A percentile compares a stretch with the other conserved stretches of the same genome.
Conservation (phyloP, 2,113 vertebrate genomes). For the Prolemur simus region DNA sequence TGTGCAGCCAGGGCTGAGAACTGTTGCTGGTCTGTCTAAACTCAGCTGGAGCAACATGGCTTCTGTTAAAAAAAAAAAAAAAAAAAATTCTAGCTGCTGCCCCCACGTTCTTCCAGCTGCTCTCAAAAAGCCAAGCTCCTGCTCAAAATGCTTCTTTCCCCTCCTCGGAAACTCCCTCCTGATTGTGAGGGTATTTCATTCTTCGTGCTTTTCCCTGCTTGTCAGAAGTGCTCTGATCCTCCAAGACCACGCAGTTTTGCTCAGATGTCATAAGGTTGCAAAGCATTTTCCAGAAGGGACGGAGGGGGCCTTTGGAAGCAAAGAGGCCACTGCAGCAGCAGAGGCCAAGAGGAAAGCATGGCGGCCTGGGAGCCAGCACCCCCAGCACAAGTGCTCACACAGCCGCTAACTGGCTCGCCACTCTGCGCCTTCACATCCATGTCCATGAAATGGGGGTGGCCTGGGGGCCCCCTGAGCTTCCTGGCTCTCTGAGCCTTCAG, state of each 20-base stretch:
- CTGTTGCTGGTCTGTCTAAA: not conserved
- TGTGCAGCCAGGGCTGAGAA: not conserved
- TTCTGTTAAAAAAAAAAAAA: not conserved
- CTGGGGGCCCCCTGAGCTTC: not conserved
- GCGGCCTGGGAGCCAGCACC: not conserved
- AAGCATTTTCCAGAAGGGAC: constrained; percentile 37
- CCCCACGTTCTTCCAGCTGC: not conserved
- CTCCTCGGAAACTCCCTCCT: not conserved
- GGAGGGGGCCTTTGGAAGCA: not conserved
- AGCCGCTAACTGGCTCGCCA: not conserved
- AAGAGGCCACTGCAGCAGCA: not conserved
- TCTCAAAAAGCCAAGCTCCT: not conserved
- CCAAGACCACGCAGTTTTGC: not conserved
- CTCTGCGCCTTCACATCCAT: not conserved
- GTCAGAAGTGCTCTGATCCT: not conserved
- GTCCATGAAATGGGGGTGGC: not conserved
- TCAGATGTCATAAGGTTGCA: not conserved
- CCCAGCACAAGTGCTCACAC: not conserved
- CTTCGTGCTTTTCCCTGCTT: not conserved
- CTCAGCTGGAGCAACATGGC: not conserved
- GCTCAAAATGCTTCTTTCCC: not conserved
- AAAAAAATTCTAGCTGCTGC: not conserved
- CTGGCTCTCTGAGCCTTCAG: not conserved
- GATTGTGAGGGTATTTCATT: not conserved
- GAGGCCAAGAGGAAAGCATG: not conserved